Conservation (phyloP, 2,113 vertebrate species). For the Mungos mungo region DNA sequence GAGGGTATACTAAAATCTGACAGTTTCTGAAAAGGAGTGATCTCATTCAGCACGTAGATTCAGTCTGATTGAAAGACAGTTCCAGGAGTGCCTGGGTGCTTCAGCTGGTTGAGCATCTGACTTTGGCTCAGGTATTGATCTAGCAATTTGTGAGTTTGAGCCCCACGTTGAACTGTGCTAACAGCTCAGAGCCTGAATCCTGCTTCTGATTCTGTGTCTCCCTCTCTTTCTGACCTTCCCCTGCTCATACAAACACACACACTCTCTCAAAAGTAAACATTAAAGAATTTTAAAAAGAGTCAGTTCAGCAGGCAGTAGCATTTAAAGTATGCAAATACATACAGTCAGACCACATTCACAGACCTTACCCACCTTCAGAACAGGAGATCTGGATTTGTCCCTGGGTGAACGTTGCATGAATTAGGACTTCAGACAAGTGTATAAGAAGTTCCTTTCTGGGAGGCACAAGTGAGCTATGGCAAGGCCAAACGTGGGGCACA, state of each 20-base stretch:
- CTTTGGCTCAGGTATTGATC: too few species aligned
- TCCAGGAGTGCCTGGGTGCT: not conserved
- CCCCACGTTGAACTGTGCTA: too few species aligned
- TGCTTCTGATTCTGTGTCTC: too few species aligned
- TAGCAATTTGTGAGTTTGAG: too few species aligned
- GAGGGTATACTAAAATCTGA: not conserved
- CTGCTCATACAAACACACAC: too few species aligned
- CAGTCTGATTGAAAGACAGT: not conserved
- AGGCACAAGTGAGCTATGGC: not conserved
- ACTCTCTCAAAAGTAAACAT: too few species aligned
- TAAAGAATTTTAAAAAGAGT: too few species aligned
- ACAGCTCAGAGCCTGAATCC: too few species aligned
- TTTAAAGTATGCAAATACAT: not conserved
- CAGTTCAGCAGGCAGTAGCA: not conserved
- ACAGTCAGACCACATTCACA: not conserved
- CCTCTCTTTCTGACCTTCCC: too few species aligned
- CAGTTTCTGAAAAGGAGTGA: not conserved
- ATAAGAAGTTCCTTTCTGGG: not conserved
- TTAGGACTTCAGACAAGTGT: not conserved
- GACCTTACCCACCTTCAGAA: not conserved
- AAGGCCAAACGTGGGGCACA: not conserved
- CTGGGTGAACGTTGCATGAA: not conserved
- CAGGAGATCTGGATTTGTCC: not conserved
- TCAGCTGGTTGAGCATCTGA: too few species aligned
- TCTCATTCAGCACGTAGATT: not conserved